Evolutionary conservation across 2,113 vertebrate genomes (phyloP), one percentile per base, ranked within the genome.

Genomic region (Mesocricetus auratus): DNA sequence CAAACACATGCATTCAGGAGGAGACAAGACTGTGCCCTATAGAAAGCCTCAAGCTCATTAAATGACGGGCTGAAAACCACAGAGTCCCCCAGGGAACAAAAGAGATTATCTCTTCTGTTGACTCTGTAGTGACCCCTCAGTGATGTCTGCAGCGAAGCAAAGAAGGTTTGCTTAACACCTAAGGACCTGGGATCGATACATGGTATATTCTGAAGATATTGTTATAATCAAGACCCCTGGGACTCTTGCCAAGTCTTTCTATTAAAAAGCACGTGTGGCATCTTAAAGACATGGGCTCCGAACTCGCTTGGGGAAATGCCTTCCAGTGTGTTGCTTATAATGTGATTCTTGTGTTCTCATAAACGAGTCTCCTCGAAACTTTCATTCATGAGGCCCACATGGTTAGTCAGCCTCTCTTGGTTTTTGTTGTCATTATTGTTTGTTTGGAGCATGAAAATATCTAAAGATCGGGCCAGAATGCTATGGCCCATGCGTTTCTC

Each of bases 191-290:
- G 13, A 95, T 82, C 89, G 47, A 47, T 15, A 12, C 56, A 9
- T 78, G 7, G 7, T 45, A 16, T 85, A 22, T 93, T 75, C 75
- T 90, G 64, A 75, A 66, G 22, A 7, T 45, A 9, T 19, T 74
- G 19, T 26, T 73, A 11, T 39, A 26, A 62, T n/a, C 47, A 53
- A 53, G 33, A 47, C 31, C 82, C n/a, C 92, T 88, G 4, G 79
- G 81, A 83, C 29, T 96, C 90, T 69, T 98, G 69, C 36, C 86
- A 62, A 36, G 56, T 96, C 78, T 95, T 77, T 95, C 66, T 45
- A 77, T 4, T 78, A 26, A 81, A 81, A 93, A 87, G 36, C 89
- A 58, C 77, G 22, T 69, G 45, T 81, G 16, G 13, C 39, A 68
- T 94, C 91, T 94, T 92, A 62, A 93, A 91, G 29, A 53, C 4